Evolutionary conservation across 2,113 vertebrate genomes (phyloP).

Genomic region (Tachysurus vachellii): DNA sequence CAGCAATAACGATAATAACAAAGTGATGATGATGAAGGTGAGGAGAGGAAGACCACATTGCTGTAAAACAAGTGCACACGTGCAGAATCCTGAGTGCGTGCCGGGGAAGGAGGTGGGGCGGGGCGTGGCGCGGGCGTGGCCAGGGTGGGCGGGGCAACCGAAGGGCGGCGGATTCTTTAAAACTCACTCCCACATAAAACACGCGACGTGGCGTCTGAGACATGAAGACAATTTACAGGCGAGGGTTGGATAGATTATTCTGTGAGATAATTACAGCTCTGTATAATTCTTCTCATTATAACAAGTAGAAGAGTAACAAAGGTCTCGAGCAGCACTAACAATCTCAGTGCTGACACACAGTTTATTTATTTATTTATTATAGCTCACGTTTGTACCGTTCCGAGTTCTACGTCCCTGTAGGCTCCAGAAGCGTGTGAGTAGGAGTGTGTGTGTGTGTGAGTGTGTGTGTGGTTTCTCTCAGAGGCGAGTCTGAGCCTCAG

Average conservation of each 20-base stretch:
- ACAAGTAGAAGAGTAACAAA: slow-evolving; percentile 70
- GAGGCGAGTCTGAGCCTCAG: slow-evolving; percentile 89
- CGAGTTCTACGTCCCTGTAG: not conserved
- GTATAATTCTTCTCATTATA: slow-evolving; percentile 56
- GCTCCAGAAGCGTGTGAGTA: not conserved
- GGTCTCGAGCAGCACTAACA: slow-evolving; percentile 41
- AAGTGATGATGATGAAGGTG: not conserved
- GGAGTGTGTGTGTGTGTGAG: slow-evolving; percentile 20
- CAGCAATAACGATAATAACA: not conserved
- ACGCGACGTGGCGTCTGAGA: slow-evolving; percentile 54
- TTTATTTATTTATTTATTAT: slow-evolving; percentile 3
- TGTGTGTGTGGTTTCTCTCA: slow-evolving; percentile 57
- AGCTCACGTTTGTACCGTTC: not conserved
- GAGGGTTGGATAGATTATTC: slow-evolving; percentile 72
- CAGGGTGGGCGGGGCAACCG: slow-evolving; percentile 21
- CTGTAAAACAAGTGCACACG: slow-evolving; percentile 54
- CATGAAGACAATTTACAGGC: slow-evolving; percentile 66
- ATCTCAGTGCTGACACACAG: not conserved
- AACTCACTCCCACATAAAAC: not conserved
- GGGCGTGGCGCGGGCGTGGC: not conserved
- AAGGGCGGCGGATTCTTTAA: slow-evolving; percentile 23
- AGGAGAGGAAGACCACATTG: slow-evolving; percentile 49
- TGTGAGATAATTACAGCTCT: slow-evolving; percentile 61
- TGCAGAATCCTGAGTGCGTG: slow-evolving; percentile 58
- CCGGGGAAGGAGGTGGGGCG: not conserved